A percentile compares a stretch with the other conserved stretches of the same genome.
phyloP scores from a whole-genome alignment of 1,140 invertebrate species.

The Tetraneura akinire region DNA sequence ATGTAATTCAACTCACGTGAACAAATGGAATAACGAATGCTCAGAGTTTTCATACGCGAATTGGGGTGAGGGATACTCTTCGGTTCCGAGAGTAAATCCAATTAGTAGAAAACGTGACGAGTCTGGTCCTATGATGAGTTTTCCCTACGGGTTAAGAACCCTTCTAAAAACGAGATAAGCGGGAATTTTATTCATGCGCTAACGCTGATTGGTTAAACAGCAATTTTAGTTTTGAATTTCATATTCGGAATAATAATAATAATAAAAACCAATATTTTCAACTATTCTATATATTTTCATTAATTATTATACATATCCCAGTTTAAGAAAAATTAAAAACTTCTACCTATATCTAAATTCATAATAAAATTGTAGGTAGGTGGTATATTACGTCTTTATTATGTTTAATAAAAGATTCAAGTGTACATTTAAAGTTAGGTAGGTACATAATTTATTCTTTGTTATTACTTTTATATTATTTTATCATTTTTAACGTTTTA shows the following conservation, averaged over 20 bases:
- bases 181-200: slow-evolving; percentile 19
- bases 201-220: slow-evolving; percentile 38
- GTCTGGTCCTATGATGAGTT: slow-evolving; percentile 46
- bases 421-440: too few relatives aligned
- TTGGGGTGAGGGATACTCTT: slow-evolving; percentile 32
- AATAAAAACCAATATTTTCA: too few relatives aligned
- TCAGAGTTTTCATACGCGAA: slow-evolving; percentile 1
- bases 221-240: slow-evolving; percentile 7
- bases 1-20: slow-evolving; percentile 32
- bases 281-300: too few relatives aligned
- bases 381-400: too few relatives aligned
- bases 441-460: too few relatives aligned
- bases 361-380: too few relatives aligned
- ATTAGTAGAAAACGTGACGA: slow-evolving; percentile 50
- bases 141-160: slow-evolving; percentile 35
- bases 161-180: slow-evolving; percentile 45
- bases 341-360: too few relatives aligned
- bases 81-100: slow-evolving; percentile 41
- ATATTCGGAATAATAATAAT: background rate
- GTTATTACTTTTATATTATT: too few relatives aligned
- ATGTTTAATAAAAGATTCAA: too few relatives aligned
- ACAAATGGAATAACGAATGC: slow-evolving; percentile 38
- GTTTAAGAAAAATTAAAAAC: too few relatives aligned
- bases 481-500: too few relatives aligned
- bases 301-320: too few relatives aligned